Evolutionary conservation across 2,113 vertebrate genomes (phyloP), one percentile per base, ranked within the genome.

Genomic region (Marcusenius ussheri): DNA sequence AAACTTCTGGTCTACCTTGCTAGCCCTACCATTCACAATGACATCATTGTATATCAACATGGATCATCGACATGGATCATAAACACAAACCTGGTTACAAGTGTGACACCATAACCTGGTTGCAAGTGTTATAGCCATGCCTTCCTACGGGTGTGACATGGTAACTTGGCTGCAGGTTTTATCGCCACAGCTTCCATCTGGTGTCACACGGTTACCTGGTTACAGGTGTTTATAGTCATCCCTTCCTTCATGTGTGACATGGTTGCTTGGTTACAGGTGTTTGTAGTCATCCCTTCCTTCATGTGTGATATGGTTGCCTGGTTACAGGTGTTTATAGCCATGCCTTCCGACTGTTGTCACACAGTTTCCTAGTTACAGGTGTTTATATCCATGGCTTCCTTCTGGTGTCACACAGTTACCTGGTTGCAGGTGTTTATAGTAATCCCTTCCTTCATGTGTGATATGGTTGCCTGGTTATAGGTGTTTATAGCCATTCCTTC

Each of bases 141-240:
- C 98, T 1, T 97, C 39, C 39, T 83, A 9, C 5, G 0, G 9
- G 77, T 19, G 35, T 83, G 84, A 6, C 35, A 24, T 51, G 50
- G 15, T 51, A 4, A 51, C 13, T 17, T 53, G 50, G 15, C 17
- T 53, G 17, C 51, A 53, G 51, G 51, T 19, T 96, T 96, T 93
- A 99, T 99, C 93, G 99, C 97, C 11, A 99, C 96, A 90, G 98
- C 98, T 1, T 97, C 39, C 95, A 95, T 51, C 49, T 50, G 49
- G 50, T 51, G 50, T 51, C 3, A 51, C 15, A 51, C 3, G 15
- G 50, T 51, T 51, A 99, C 98, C 98, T 99, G 98, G 91, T 99
- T 99, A 93, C 6, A 58, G 58, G 24, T 62, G 2, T 66, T 53
- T 66, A 27, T 27, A 10, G 8, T 8, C 58, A 62, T 8, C 0